Percentiles rank a stretch among this genome's conserved stretches.
Evolutionary conservation across 2,888 invertebrate species (phyloP).

Genomic region (Poecilobothrus nobilitatus): DNA sequence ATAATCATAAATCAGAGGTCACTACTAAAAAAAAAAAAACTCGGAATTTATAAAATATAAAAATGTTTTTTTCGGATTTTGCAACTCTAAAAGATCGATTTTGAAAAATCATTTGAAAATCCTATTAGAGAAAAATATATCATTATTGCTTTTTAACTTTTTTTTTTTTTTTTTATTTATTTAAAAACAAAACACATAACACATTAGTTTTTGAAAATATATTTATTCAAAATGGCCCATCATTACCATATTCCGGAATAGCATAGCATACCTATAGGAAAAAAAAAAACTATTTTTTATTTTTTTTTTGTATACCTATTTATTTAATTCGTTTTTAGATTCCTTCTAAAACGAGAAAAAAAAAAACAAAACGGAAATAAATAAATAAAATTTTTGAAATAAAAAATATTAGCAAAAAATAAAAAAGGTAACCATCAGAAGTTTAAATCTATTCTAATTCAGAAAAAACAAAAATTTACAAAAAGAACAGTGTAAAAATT

Average conservation of each 20-base stretch:
- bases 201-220: background rate
- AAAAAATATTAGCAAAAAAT: too few relatives aligned
- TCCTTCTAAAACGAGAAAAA: too few relatives aligned
- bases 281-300: too few relatives aligned
- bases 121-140: background rate
- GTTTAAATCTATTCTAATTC: background rate
- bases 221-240: slow-evolving; percentile 1
- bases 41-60: background rate
- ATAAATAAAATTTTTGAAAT: background rate
- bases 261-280: background rate
- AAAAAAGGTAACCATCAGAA: background rate
- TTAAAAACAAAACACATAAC: background rate
- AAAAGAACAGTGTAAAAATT: background rate
- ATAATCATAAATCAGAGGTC: background rate
- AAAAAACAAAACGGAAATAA: background rate
- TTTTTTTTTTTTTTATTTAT: background rate
- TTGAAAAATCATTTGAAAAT: background rate
- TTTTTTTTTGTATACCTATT: too few relatives aligned
- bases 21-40: background rate
- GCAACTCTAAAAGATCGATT: background rate
- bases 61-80: background rate
- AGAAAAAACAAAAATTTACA: background rate
- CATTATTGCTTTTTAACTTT: background rate
- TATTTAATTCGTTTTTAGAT: too few relatives aligned
- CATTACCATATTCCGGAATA: background rate